These are phyloP conservation scores for Sitta europaea DNA, from an alignment of 2,113 vertebrate genomes.

Conservation along the genomic window DNA sequence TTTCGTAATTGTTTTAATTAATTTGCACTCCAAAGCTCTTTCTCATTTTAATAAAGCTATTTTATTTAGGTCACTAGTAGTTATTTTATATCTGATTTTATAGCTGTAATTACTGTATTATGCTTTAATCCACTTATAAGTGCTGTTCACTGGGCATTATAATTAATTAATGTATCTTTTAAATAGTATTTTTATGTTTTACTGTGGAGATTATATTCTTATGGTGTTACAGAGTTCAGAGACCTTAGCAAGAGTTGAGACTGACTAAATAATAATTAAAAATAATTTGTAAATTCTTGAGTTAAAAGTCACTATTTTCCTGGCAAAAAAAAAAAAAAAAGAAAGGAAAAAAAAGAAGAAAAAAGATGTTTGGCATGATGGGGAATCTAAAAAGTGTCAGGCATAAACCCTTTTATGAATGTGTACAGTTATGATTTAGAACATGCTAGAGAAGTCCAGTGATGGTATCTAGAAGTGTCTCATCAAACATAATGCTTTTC, in stretches of 20 bases:
- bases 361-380: not conserved
- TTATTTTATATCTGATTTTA: conserved; percentile 29
- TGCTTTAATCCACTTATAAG: not conserved
- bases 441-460: not conserved
- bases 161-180: not conserved
- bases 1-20: conserved; percentile 30
- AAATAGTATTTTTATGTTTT: not conserved
- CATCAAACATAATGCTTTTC: not conserved
- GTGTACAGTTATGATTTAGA: not conserved
- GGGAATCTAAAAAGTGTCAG: not conserved
- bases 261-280: not conserved
- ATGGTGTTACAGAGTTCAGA: not conserved
- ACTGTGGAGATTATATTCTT: not conserved
- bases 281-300: not conserved
- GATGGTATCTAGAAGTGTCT: not conserved
- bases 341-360: not conserved
- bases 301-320: not conserved
- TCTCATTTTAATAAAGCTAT: conserved; percentile 8
- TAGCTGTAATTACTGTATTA: not conserved
- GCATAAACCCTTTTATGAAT: not conserved
- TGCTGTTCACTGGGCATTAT: not conserved
- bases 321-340: not conserved
- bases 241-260: not conserved
- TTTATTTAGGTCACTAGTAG: not conserved
- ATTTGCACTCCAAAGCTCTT: not conserved